Evolutionary conservation across 92 coral and sea anemone genomes (phyloP).

Genomic region (Diadumene lineata): DNA sequence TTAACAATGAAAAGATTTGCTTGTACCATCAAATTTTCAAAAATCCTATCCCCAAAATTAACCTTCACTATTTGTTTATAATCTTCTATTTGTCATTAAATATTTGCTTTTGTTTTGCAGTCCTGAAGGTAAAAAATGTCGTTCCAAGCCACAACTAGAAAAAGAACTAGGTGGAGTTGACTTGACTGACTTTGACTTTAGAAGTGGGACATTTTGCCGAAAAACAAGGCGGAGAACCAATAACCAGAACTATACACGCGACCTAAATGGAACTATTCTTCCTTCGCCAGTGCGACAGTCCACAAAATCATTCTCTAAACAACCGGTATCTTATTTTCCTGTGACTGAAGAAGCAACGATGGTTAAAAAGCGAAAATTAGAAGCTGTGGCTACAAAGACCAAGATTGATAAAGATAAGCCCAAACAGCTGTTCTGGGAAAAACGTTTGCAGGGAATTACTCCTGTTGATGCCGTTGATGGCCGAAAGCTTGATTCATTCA

Average conservation of each 20-base stretch:
- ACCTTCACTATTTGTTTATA: not conserved
- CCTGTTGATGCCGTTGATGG: slow-evolving; percentile 73
- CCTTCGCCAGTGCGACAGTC: slow-evolving; percentile 90
- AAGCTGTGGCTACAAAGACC: slow-evolving; percentile 44
- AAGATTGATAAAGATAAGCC: slow-evolving; percentile 81
- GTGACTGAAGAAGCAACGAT: slow-evolving; percentile 41
- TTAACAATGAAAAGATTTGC: too few species aligned
- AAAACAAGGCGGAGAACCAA: slow-evolving; percentile 77
- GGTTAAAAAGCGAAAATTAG: slow-evolving; percentile 63
- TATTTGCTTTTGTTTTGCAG: slow-evolving; percentile 45
- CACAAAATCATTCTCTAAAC: slow-evolving; percentile 83
- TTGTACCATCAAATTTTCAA: too few species aligned
- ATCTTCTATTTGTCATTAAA: not conserved
- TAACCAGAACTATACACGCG: slow-evolving; percentile 72
- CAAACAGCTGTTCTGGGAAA: slow-evolving; percentile 93
- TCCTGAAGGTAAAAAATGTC: slow-evolving; percentile 97
- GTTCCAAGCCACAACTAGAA: slow-evolving; percentile 96
- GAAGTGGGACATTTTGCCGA: slow-evolving; percentile 86
- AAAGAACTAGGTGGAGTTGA: slow-evolving; percentile 86
- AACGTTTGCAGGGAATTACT: slow-evolving; percentile 80
- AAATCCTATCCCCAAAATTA: not conserved
- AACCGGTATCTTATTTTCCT: slow-evolving; percentile 88
- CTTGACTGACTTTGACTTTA: slow-evolving; percentile 91
- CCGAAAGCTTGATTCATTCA: slow-evolving; percentile 66
- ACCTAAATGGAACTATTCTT: slow-evolving; percentile 62